These are phyloP conservation scores for Dinomys branickii DNA, from an alignment of 2,113 vertebrate species.

Conservation along the genomic window DNA sequence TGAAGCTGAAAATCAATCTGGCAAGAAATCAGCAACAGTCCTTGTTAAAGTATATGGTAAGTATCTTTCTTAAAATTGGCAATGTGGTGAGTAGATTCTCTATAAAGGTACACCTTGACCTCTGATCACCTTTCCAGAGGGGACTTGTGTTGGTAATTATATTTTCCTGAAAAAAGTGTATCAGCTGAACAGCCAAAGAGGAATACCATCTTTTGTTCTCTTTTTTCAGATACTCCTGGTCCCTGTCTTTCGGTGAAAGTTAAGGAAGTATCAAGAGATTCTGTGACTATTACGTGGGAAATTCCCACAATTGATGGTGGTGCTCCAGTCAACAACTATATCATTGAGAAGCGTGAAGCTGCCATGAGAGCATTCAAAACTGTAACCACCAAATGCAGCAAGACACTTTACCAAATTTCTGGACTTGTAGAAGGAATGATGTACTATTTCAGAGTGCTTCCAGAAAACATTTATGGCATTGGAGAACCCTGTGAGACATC, in stretches of 20 bases:
- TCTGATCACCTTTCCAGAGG: background rate
- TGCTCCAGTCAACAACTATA: slow-evolving; percentile 96
- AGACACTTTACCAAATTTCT: slow-evolving; percentile 94
- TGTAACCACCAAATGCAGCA: slow-evolving; percentile 96
- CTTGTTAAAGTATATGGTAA: slow-evolving; percentile 98
- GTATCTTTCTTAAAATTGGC: slow-evolving; percentile 68
- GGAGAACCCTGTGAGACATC: slow-evolving; percentile 95
- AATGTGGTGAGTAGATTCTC: background rate
- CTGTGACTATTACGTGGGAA: slow-evolving; percentile 96
- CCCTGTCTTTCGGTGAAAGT: slow-evolving; percentile 93
- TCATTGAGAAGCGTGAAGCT: slow-evolving; percentile 97
- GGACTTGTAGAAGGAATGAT: slow-evolving; percentile 94
- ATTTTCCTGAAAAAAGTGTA: background rate
- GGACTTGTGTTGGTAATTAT: background rate
- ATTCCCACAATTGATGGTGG: slow-evolving; percentile 95
- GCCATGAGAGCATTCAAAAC: slow-evolving; percentile 99
- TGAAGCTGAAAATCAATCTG: slow-evolving; percentile 96
- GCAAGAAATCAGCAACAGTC: slow-evolving; percentile 96
- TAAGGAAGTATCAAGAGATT: slow-evolving; percentile 95
- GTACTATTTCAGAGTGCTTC: slow-evolving; percentile 97
- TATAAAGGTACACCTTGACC: background rate
- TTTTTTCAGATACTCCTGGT: slow-evolving; percentile 95
- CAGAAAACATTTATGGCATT: slow-evolving; percentile 98
- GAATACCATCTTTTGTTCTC: no score
- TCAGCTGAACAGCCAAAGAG: slow-evolving; percentile 8